These are phyloP conservation scores for Pocillopora damicornis DNA, from an alignment of 64 coral and sea anemone genomes.

Conservation along the genomic window DNA sequence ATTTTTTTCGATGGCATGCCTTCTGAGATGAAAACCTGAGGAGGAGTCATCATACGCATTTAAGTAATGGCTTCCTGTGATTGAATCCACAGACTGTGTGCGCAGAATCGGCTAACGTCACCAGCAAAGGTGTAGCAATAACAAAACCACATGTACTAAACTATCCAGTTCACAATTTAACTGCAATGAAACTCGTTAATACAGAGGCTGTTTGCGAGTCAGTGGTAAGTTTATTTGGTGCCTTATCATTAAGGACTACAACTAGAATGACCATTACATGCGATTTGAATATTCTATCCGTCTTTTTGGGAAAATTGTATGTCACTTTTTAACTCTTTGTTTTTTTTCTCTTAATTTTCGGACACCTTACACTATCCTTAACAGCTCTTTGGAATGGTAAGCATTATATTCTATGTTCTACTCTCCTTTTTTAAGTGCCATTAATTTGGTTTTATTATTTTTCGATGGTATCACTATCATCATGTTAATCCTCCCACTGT, in stretches of 20 bases:
- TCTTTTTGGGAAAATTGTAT: neutral
- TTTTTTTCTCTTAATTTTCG: neutral
- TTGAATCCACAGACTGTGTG: neutral
- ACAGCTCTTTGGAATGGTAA: conserved; percentile 93
- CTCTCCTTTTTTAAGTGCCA: too few species aligned
- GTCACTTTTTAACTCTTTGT: neutral
- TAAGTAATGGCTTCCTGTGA: neutral
- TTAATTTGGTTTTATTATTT: too few species aligned
- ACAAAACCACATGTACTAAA: conserved; percentile 47
- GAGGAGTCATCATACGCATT: too few species aligned
- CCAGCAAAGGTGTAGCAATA: conserved; percentile 45
- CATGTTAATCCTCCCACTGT: too few species aligned
- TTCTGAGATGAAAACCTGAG: too few species aligned
- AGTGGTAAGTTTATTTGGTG: conserved; percentile 55
- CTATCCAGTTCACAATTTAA: conserved; percentile 74
- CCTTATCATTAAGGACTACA: neutral
- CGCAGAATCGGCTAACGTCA: conserved; percentile 12
- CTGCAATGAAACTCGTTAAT: conserved; percentile 71
- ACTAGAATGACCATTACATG: neutral
- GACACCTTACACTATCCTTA: neutral
- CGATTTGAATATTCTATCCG: neutral
- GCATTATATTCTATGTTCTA: neutral
- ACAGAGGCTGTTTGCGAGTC: conserved; percentile 86
- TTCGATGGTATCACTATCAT: too few species aligned
- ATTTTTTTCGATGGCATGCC: too few species aligned